Evolutionary conservation across 2,797 vertebrate genomes (phyloP), one percentile per base, ranked within the genome.

Genomic region (Typhlichthys eigenmanni): DNA sequence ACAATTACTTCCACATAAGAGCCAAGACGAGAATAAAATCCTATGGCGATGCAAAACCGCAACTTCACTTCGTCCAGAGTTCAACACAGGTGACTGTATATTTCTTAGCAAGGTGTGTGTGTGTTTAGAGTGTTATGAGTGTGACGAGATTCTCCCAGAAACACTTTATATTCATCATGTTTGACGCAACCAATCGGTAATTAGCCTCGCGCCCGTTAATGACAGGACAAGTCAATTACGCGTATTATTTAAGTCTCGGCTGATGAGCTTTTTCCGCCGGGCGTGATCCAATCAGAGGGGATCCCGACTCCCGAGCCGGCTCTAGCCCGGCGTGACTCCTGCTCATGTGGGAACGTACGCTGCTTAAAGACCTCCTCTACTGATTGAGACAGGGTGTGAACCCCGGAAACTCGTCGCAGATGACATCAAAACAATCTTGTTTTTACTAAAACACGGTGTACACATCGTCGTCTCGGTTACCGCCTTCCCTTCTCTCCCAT

Each of bases 221-320:
- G 54, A 62, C 57, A 32, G 43, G 38, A 43, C n/a, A 11, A 56
- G 50, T 65, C 8, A 49, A 64, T 58, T 55, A 54, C 51, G 53
- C 47, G 13, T 58, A 58, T 62, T 49, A 29, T 55, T 34, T 2
- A 60, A 70, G 62, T 54, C 54, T 57, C 57, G 13, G 60, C 55
- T 69, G 66, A 85, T 74, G 71, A 89, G 62, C 58, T 74, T 62
- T 67, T 63, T 76, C 55, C 47, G 64, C 54, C 64, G 76, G 64
- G 62, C 63, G 61, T 7, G 34, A 77, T 56, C 75, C 68, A 78
- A 80, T 83, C 81, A 82, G 62, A 78, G 62, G 66, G 65, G 51
- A 58, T 69, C 19, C 19, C 19, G 19, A 19, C 19, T 19, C 47
- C 58, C 72, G 79, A 80, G 76, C 63, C 74, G 59, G 55, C 55